Conservation (phyloP, 2,888 invertebrate genomes). For the Eumacrocentrus americanus region DNA sequence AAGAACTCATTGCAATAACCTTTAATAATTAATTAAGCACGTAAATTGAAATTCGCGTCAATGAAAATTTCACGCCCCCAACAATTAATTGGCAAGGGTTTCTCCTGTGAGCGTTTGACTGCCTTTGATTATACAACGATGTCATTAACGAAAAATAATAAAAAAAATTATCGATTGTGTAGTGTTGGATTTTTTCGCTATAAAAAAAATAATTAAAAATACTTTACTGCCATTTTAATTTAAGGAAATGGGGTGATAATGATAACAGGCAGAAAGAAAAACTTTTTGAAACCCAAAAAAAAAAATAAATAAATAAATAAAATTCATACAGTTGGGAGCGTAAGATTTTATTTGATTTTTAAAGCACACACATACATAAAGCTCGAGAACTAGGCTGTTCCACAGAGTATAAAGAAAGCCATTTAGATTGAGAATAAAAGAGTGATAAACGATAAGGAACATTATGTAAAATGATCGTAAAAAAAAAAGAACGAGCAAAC, state of each 20-base stretch:
- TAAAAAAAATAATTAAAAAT: conserved; percentile 32
- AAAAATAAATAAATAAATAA: not conserved
- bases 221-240: conserved; percentile 52
- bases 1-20: conserved; percentile 5
- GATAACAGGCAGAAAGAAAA: not conserved
- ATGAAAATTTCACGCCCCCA: conserved; percentile 12
- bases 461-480: not conserved
- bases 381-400: conserved; percentile 1
- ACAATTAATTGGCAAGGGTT: conserved; percentile 21
- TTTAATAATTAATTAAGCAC: conserved; percentile 2
- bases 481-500: not conserved
- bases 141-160: conserved; percentile 15
- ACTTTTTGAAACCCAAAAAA: not conserved
- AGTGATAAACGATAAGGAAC: conserved; percentile 1
- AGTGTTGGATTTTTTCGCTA: conserved; percentile 17
- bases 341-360: conserved; percentile 13
- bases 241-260: conserved; percentile 32
- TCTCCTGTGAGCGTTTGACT: conserved; percentile 14
- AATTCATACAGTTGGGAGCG: conserved; percentile 6
- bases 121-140: conserved; percentile 25
- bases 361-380: not conserved
- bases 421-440: conserved; percentile 17
- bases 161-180: conserved; percentile 16
- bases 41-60: conserved; percentile 8
- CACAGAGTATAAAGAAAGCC: not conserved